Base-by-base conservation (phyloP, 2,113 vertebrate species). In the Plecturocebus donacophilus region DNA sequence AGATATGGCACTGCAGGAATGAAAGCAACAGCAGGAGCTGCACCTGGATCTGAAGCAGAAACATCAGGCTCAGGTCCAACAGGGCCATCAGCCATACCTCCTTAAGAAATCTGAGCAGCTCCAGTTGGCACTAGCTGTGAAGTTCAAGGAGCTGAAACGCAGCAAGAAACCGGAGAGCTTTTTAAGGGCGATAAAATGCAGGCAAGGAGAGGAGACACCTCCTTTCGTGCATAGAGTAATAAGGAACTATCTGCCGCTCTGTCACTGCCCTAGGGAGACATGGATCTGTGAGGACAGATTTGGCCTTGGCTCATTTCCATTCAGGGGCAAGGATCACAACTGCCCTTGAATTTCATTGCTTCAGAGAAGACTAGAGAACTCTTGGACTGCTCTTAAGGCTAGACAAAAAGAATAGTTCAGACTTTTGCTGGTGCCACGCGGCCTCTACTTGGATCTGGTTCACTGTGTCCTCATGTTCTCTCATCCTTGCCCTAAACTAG, bases 161-260 rank as follows among this genome's bases (percentile, higher is more conserved):
- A 99, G 99, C 61, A 99, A 99, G 58, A 99, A 99, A 97, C 98
- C 99, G 97, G 99, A 99, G 75, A 99, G 98, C 96, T 99, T 99
- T 98, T 97, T 99, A 94, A 99, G 93, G 99, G 96, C 99, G 99
- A 96, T 99, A 99, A 85, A 99, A 99, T 47, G 99, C 99, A 5
- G 98, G 97, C 38, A 99, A 99, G 96, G 99, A 99, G 98, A 99
- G 99, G 91, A 98, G 98, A 97, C 99, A 98, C 71, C 98, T 99
- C 80, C 99, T 99, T 54, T 94, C 80, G 42, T 98, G 98, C 97
- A 99, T 98, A 96, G 97, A 94, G 42, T 40, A 71, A 56, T 97
- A 91, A 88, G 61, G 45, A 94, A 7, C 68, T 38, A 25, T 52
- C 42, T 8, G 73, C 80, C n/a, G 16, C n/a, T 81, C 79, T 86